Evolutionary conservation across 2,888 invertebrate species (phyloP).

Genomic region (Amiota communis): DNA sequence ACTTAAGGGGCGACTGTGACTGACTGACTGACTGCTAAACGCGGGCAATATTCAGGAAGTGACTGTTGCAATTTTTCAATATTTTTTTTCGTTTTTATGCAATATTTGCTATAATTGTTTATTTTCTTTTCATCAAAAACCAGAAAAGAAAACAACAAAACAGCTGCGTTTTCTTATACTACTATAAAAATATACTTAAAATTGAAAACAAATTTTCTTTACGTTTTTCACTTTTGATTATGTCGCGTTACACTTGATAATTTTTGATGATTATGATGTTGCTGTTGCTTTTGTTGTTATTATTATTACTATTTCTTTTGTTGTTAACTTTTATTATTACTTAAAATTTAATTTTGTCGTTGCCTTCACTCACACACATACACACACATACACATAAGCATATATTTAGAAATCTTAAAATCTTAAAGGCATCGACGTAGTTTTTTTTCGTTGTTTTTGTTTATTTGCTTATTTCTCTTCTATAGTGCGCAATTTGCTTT

Average conservation of each 20-base stretch:
- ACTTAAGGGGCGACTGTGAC: too few species aligned
- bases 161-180: constrained; percentile 1
- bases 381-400: background rate
- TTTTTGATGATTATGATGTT: background rate
- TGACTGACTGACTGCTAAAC: too few species aligned
- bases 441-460: constrained; percentile 6
- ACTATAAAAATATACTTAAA: background rate
- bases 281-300: background rate
- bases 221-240: constrained; percentile 3
- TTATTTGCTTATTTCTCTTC: constrained; percentile 6
- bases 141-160: background rate
- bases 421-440: background rate
- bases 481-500: constrained; percentile 23
- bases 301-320: background rate
- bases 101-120: background rate
- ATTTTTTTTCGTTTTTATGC: background rate
- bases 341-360: constrained; percentile 17
- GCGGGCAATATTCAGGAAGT: background rate
- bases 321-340: constrained; percentile 18
- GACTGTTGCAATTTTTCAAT: background rate
- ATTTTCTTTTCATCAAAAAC: too few species aligned
- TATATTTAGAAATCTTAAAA: background rate
- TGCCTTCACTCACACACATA: constrained; percentile 12
- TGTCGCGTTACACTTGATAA: constrained; percentile 20
- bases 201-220: background rate